Percentiles rank a stretch among this genome's conserved stretches.
Evolutionary conservation across 1,140 invertebrate genomes (phyloP).

Genomic region (Nebria ingens): DNA sequence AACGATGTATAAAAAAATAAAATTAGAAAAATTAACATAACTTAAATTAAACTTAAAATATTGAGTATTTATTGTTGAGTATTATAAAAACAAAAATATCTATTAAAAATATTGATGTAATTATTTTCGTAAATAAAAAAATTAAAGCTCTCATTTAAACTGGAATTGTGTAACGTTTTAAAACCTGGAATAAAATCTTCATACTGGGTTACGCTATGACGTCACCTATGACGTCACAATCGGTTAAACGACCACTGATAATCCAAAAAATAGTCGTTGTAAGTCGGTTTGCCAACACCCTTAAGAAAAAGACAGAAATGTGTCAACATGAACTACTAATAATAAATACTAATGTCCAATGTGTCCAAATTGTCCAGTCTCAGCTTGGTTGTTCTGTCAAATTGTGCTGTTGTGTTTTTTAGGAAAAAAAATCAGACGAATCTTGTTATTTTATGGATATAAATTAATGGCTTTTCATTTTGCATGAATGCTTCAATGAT

Average conservation of each 20-base stretch:
- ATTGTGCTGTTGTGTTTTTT: neutral
- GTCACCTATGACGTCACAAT: neutral
- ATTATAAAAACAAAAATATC: no score
- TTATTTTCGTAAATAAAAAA: no score
- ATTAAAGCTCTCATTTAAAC: constrained; percentile 8
- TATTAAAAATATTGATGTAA: no score
- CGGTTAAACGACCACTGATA: constrained; percentile 2
- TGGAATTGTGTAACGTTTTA: no score
- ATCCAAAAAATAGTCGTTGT: neutral
- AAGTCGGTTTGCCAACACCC: neutral
- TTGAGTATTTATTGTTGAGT: neutral
- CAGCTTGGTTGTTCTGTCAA: neutral
- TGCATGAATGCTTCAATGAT: neutral
- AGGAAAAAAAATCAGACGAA: neutral
- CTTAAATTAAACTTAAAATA: no score
- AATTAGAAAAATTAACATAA: neutral
- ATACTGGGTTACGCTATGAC: no score
- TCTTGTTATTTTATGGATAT: neutral
- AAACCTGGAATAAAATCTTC: no score
- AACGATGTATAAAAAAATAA: neutral
- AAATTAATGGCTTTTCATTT: constrained; percentile 7
- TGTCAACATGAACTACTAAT: neutral
- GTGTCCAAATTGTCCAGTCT: neutral
- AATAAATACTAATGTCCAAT: neutral
- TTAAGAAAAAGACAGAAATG: neutral